Evolutionary conservation across 2,888 invertebrate genomes (phyloP), one percentile per base, ranked within the genome.

Genomic region (Gisinianus flammeolus): DNA sequence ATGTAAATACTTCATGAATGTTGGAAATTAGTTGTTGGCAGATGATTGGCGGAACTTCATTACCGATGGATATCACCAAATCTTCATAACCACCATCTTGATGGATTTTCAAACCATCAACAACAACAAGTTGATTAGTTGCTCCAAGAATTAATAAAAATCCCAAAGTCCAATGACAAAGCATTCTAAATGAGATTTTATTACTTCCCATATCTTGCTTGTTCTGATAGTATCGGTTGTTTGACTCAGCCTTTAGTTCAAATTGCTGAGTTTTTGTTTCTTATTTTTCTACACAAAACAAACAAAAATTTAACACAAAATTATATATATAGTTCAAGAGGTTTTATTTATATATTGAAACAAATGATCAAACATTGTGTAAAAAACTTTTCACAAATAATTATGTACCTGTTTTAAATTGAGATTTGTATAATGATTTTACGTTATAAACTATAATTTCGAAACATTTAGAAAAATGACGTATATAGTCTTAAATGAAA

Each of bases 1-100:
- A 88, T 58, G 88, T 88, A 81, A 91, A 87, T 77, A 89, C 88
- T 80, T 86, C 86, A 78, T 82, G 81, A 52, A 84, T 76, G 70
- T 80, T 81, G 69, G 81, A 79, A 64, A 84, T 54, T 54, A 84
- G 80, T 72, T 82, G 82, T 66, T 81, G 80, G 79, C 83, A 84
- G 72, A 81, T 80, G 58, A 81, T 82, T 66, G 81, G 83, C 35
- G 83, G 83, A 31, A 83, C 82, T 35, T 83, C 83, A 71, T 78
- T 78, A 22, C 82, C 80, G 35, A 84, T 70, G n/a, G 82, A 78
- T 66, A 84, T 80, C 31, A 84, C 83, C 16, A 84, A 56, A 33
- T 84, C 83, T 77, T 84, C 83, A 70, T 84, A 84, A 8, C 83
- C 83, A 66, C 83, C 83, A 70, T 79, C 69, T 35, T 74, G 72